Percentiles rank a stretch among this genome's conserved stretches.
Evolutionary conservation across 1,140 invertebrate genomes (phyloP).

Genomic region (Diabrotica virgifera): DNA sequence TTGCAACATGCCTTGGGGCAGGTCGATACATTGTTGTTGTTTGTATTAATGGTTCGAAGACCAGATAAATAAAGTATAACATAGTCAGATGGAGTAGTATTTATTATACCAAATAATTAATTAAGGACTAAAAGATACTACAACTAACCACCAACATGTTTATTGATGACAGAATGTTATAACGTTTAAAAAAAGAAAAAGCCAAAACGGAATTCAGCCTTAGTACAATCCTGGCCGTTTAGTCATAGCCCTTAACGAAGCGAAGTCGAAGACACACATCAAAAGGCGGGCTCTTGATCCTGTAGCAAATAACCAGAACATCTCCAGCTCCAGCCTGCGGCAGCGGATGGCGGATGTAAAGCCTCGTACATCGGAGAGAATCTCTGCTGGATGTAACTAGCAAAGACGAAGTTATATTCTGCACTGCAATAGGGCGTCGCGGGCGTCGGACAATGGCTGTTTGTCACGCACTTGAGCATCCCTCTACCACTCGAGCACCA

Average conservation of each 20-base stretch:
- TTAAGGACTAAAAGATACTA: too few relatives aligned
- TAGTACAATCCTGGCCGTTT: background rate
- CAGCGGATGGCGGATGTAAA: conserved; percentile 7
- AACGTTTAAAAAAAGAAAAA: too few relatives aligned
- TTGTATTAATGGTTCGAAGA: too few relatives aligned
- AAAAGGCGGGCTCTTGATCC: background rate
- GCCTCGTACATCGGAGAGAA: background rate
- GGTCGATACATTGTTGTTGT: too few relatives aligned
- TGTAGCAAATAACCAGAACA: conserved; percentile 14
- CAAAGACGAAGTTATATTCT: conserved; percentile 17
- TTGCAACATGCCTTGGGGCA: too few relatives aligned
- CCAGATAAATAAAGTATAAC: too few relatives aligned
- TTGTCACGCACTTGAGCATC: conserved; percentile 19
- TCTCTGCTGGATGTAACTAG: background rate
- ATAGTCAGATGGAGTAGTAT: too few relatives aligned
- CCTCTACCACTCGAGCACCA: conserved; percentile 4
- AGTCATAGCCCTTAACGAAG: background rate
- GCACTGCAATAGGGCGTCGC: conserved; percentile 1
- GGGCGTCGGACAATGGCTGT: conserved; percentile 17
- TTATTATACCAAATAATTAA: too few relatives aligned
- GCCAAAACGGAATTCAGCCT: too few relatives aligned
- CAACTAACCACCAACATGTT: too few relatives aligned
- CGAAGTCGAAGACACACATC: conserved; percentile 1
- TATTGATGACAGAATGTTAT: too few relatives aligned
- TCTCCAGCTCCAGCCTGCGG: background rate